phyloP scores from a whole-genome alignment of 2,797 vertebrate species.

The Pseudopleuronectes americanus region DNA sequence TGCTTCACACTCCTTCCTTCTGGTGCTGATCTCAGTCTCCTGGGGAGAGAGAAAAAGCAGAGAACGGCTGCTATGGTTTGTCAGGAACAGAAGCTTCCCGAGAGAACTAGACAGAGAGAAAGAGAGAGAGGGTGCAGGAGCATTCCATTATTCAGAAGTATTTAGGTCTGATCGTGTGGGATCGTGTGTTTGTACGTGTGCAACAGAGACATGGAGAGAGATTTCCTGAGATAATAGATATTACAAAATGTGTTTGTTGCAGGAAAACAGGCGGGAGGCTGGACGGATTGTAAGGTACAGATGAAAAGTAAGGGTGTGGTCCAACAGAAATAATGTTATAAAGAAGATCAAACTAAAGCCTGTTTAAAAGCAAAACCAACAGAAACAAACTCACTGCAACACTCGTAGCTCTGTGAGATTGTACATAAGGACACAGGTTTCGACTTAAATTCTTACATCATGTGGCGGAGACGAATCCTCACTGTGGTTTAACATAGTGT shows the following conservation, averaged over 20 bases:
- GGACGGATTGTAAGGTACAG: constrained; percentile 11
- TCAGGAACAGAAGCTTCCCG: constrained; percentile 57
- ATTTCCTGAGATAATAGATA: constrained; percentile 32
- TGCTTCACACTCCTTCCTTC: constrained; percentile 82
- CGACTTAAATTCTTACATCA: too few species aligned
- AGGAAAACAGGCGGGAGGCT: constrained; percentile 19
- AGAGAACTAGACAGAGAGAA: constrained; percentile 32
- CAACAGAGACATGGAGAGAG: constrained; percentile 16
- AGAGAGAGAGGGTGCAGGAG: neutral
- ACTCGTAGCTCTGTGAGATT: too few species aligned
- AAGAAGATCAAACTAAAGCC: constrained; percentile 7
- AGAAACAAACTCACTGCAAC: neutral
- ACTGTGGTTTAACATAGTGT: too few species aligned
- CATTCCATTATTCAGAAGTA: constrained; percentile 38
- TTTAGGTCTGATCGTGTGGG: constrained; percentile 27
- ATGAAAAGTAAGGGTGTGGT: constrained; percentile 12
- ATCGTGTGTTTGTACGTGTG: constrained; percentile 8
- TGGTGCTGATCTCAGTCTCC: constrained; percentile 86
- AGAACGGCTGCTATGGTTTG: constrained; percentile 59
- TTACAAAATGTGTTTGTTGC: constrained; percentile 29
- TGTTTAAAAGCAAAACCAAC: neutral
- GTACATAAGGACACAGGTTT: too few species aligned
- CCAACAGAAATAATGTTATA: constrained; percentile 1
- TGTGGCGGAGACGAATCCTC: too few species aligned
- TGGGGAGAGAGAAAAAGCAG: constrained; percentile 64